Evolutionary conservation across 2,797 vertebrate species (phyloP).

Genomic region (Emydoidea blandingii): DNA sequence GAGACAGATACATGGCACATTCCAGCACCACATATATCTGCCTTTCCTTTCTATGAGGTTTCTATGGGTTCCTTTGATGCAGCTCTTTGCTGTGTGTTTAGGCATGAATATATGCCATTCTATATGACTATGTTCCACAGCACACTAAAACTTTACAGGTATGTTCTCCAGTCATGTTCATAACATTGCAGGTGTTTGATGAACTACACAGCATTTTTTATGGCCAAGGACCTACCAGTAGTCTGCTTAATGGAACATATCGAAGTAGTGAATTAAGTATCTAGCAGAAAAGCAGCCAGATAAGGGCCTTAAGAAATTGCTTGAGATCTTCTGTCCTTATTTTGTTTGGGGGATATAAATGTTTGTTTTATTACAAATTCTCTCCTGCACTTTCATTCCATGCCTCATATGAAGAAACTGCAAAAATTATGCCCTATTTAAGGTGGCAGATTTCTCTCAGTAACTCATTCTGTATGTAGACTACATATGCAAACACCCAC

Average conservation of each 20-base stretch:
- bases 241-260: not conserved
- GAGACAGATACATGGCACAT: too few species aligned
- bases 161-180: too few species aligned
- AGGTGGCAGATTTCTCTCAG: not conserved
- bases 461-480: not conserved
- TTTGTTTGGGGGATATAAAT: not conserved
- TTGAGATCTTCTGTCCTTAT: not conserved
- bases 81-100: too few species aligned
- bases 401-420: not conserved
- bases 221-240: not conserved
- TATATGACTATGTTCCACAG: not conserved
- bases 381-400: not conserved
- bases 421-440: not conserved
- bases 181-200: not conserved
- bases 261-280: not conserved
- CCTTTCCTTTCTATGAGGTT: too few species aligned
- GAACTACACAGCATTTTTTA: not conserved
- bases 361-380: not conserved
- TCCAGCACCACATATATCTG: too few species aligned
- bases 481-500: not conserved
- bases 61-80: too few species aligned
- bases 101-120: not conserved
- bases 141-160: not conserved
- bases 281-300: not conserved
- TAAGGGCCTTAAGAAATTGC: not conserved